Evolutionary conservation across 2,797 vertebrate genomes (phyloP), one percentile per base, ranked within the genome.

Genomic region (Chaenodraco wilsoni): DNA sequence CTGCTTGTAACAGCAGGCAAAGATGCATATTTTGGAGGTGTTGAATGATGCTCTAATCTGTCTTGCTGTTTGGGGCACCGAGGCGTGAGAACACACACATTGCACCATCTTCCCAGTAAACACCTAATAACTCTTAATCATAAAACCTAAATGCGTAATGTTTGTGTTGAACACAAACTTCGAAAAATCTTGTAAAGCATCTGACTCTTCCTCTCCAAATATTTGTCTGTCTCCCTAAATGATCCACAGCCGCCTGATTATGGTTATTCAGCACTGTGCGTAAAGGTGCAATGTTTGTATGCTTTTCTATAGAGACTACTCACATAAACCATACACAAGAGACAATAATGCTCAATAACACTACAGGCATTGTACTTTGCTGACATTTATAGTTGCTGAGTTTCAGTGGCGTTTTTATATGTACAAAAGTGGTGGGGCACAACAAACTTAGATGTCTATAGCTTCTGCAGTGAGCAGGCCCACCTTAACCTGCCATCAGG

Each of bases 351-450:
- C 57, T 44, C 40, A 71, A 37, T 59, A 74, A 67, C 59, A 55
- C 64, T 41, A 72, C 46, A 67, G 51, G 51, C 40, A 57, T 15
- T 19, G 37, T 63, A 50, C 69, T 56, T 54, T 82, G 48, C 64
- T 77, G 78, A 78, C 71, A 80, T 85, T 87, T 84, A 82, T 62
- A 55, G 74, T 76, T 72, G 69, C 68, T 65, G 58, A 67, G 43
- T 63, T 69, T 21, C 21, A 21, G 21, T 21, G 21, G 21, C 21
- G 21, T 21, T 21, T 21, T 21, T 21, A 21, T 21, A 21, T 21
- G 21, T 21, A 21, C 21, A 21, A 21, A 2, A 21, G 21, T 21
- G 21, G 21, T 21, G 21, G 21, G 21, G 21, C 21, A 21, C 21
- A 21, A 21, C 2, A 21, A 21, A 21, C 21, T 21, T 21, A 21